These are phyloP conservation scores for Aleiodes testaceus DNA, from an alignment of 2,888 invertebrate genomes.

Conservation along the genomic window DNA sequence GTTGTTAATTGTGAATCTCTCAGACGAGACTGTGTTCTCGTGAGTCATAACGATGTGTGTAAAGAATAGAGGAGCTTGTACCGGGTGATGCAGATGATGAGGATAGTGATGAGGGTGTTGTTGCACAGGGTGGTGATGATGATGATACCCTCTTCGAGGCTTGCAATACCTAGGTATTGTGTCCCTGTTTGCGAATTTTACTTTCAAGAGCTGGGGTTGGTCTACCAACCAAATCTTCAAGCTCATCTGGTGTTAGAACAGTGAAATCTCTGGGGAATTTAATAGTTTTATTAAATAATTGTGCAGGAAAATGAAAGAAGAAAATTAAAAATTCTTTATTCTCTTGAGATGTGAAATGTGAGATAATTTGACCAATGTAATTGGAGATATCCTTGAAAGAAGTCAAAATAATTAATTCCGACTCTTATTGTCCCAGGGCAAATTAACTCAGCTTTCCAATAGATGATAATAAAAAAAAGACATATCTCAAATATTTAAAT, in stretches of 20 bases:
- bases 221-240: conserved; percentile 77
- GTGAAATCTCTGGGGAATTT: conserved; percentile 64
- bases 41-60: conserved; percentile 69
- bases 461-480: too few relatives aligned
- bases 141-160: conserved; percentile 67
- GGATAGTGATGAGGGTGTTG: conserved; percentile 66
- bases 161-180: conserved; percentile 68
- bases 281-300: not conserved
- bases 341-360: too few relatives aligned
- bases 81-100: conserved; percentile 67
- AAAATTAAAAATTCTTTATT: too few relatives aligned
- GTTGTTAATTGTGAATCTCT: conserved; percentile 24
- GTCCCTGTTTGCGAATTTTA: conserved; percentile 71
- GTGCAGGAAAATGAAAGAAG: not conserved
- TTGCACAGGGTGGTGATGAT: conserved; percentile 65
- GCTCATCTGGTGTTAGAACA: conserved; percentile 76
- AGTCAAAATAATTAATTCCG: too few relatives aligned
- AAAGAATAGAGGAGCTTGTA: conserved; percentile 67
- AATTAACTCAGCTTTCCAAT: too few relatives aligned
- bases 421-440: too few relatives aligned
- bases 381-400: too few relatives aligned
- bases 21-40: conserved; percentile 69
- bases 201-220: conserved; percentile 73
- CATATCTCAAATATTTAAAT: too few relatives aligned
- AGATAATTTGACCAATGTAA: too few relatives aligned